A percentile compares a stretch with the other conserved stretches of the same genome.
Evolutionary conservation across 2,113 vertebrate species (phyloP).

Genomic region (mouse (Mus musculus)): GRCm39 chr4:116374001-116374500

Average conservation of each 20-base stretch:
- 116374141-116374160: not conserved
- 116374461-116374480: not conserved
- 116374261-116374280: not conserved
- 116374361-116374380: slow-evolving; percentile 19
- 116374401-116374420: not conserved
- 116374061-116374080: too few relatives aligned
- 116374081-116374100: too few relatives aligned
- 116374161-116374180: not conserved
- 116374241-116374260: not conserved
- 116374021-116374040: too few relatives aligned
- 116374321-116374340: slow-evolving; percentile 8
- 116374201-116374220: accelerated
- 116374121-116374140: not conserved
- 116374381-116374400: not conserved
- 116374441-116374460: not conserved
- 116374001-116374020: too few relatives aligned
- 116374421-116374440: not conserved
- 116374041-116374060: not conserved
- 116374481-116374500: not conserved
- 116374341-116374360: not conserved
- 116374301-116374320: not conserved
- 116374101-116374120: not conserved
- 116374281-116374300: not conserved
- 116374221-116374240: not conserved
- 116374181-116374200: not conserved